These are phyloP conservation scores for Crotalus horridus DNA, from an alignment of 2,113 vertebrate genomes.

Conservation along the genomic window DNA sequence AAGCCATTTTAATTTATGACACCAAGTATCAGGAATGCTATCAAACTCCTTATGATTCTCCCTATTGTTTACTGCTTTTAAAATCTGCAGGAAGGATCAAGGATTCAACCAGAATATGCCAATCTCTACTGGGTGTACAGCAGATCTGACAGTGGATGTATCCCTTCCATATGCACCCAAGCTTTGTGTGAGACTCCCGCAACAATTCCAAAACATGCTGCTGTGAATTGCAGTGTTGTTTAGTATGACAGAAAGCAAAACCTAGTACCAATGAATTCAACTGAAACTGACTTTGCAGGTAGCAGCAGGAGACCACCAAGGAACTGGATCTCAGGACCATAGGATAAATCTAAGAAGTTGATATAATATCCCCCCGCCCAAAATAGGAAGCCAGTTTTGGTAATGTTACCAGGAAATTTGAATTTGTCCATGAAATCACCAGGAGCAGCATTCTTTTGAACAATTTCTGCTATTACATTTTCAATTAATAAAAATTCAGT, in stretches of 20 bases:
- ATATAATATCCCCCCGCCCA: background rate
- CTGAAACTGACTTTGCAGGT: background rate
- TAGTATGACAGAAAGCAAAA: background rate
- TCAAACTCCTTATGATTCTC: background rate
- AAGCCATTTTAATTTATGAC: background rate
- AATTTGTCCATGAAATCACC: background rate
- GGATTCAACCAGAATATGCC: fast-evolving
- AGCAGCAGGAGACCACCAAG: background rate
- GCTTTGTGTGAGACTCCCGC: background rate
- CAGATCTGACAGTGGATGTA: background rate
- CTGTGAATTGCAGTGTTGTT: background rate
- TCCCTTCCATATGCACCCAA: background rate
- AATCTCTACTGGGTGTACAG: background rate
- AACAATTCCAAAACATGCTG: background rate
- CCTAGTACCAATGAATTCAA: background rate
- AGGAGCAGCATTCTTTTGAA: background rate
- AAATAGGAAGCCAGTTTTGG: background rate
- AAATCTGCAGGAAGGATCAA: slow-evolving; percentile 10
- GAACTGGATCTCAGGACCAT: background rate
- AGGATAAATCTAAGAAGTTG: background rate
- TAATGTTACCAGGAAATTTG: background rate
- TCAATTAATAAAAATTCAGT: background rate
- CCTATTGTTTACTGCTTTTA: background rate
- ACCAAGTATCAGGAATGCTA: background rate
- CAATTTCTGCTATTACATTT: background rate